Evolutionary conservation across 2,113 vertebrate species (phyloP), one percentile per base, ranked within the genome.

Genomic region (Rissa tridactyla): DNA sequence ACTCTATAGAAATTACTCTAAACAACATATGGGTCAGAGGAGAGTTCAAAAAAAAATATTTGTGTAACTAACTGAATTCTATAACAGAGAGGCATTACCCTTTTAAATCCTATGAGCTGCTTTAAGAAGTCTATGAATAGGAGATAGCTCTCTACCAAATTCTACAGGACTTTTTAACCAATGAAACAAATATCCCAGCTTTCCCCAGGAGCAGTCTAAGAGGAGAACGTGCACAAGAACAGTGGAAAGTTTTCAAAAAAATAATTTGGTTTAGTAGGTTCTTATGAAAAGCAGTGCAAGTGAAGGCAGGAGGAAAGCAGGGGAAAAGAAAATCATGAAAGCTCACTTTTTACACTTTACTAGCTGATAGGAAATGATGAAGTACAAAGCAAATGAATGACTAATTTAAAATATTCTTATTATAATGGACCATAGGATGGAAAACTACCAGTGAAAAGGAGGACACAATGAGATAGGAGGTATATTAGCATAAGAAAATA

Each of bases 41-140:
- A 88, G 46, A 92, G 79, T 93, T 93, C 27, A 95, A 88, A 94
- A 77, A 77, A 38, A 73, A 94, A 83, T 90, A 88, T 92, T 95
- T 91, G 66, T 65, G 15, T 42, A 87, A 86, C 69, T 81, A 86
- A 95, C 55, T 77, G 52, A 95, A 88, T 90, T 92, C 55, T 94
- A 47, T 36, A 88, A 60, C 55, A 70, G 71, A 92, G 36, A 77
- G 46, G 14, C 38, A 86, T 66, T 92, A 92, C 34, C 22, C 25
- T 51, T 80, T 77, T 49, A 92, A 94, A 92, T 95, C 70, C 49
- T 38, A 70, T 29, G 44, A 86, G 47, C 61, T 84, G 29, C n/a
- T 84, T 88, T 71, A 87, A 52, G 36, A 81, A 52, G 23, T 25
- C 61, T 70, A 70, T 46, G 58, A 87, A 69, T 69, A 91, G 25